Conservation (phyloP, 2,888 invertebrate species). For the Oxyteleia sp. region DNA sequence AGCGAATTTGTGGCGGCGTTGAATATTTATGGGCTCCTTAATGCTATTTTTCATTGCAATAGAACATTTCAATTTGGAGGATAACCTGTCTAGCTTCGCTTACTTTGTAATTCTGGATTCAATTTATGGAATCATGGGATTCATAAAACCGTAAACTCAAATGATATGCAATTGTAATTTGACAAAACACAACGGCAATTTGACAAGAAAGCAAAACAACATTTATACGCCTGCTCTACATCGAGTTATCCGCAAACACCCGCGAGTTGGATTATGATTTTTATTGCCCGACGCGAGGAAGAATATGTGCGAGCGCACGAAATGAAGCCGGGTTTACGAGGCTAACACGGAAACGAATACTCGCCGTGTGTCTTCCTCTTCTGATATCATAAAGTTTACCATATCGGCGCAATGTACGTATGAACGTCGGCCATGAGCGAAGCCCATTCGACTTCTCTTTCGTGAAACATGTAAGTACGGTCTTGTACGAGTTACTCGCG, state of each 20-base stretch:
- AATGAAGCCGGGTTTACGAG: slow-evolving; percentile 86
- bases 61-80: slow-evolving; percentile 2
- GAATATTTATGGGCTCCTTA: background rate
- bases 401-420: slow-evolving; percentile 79
- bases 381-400: slow-evolving; percentile 81
- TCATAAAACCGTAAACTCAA: slow-evolving; percentile 55
- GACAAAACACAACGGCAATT: slow-evolving; percentile 67
- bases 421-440: slow-evolving; percentile 76
- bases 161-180: slow-evolving; percentile 53
- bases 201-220: slow-evolving; percentile 58
- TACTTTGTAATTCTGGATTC: slow-evolving; percentile 52
- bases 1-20: background rate
- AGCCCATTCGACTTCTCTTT: slow-evolving; percentile 69
- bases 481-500: slow-evolving; percentile 65
- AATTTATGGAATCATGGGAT: slow-evolving; percentile 30
- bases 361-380: slow-evolving; percentile 76
- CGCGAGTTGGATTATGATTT: slow-evolving; percentile 73
- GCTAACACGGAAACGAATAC: slow-evolving; percentile 84
- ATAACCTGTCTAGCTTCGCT: slow-evolving; percentile 6
- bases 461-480: slow-evolving; percentile 65
- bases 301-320: slow-evolving; percentile 78
- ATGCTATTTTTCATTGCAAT: background rate
- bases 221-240: slow-evolving; percentile 53
- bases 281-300: slow-evolving; percentile 39
- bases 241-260: slow-evolving; percentile 63